Base-by-base conservation (phyloP, 2,888 invertebrate genomes). In the Hirudinaria manillensis region DNA sequence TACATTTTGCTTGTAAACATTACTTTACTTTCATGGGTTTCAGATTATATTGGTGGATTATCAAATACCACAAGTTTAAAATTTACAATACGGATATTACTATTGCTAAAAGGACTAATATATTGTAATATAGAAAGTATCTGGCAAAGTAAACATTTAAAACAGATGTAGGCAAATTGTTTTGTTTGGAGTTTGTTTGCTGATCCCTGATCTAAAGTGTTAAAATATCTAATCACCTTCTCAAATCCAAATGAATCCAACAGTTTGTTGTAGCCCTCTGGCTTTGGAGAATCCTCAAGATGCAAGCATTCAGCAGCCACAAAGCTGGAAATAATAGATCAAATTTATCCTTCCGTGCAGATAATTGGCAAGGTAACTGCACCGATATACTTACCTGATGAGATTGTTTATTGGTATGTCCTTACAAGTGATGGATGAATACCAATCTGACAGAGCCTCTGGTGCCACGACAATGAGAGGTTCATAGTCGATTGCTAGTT, bases 401-500 rank as follows among this genome's bases (percentile, higher is more conserved):
- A 55, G 21, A 1, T 65, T 7, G 6, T 74, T 55, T 29, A 77
- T 74, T 27, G 77, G 77, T 16, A 77, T 72, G 24, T 56, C 70
- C 21, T 70, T 34, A 70, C 68, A 74, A 65, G 76, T 36, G 51
- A 78, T 27, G 32, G 67, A 34, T 13, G 65, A 53, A 36, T 76
- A 72, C 77, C 77, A 78, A 13, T 51, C 24, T 7, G 36, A 34
- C 21, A 78, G 55, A 24, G 32, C 61, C 16, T 72, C 72, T 16
- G 77, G 77, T 4, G 76, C 76, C 27, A 78, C 45, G 21, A 78
- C 70, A n/a, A 70, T 75, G 38, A 78, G 70, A 21, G 72, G 77
- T 16, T 53, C 75, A n/a, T 68, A 38, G 38, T 51, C 38, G 27
- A 24, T 72, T 29, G 6, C 29, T n/a, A 4, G 34, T n/a, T 29